Base-by-base conservation (phyloP, 2,888 invertebrate genomes). In the Cerastis rubricosa region DNA sequence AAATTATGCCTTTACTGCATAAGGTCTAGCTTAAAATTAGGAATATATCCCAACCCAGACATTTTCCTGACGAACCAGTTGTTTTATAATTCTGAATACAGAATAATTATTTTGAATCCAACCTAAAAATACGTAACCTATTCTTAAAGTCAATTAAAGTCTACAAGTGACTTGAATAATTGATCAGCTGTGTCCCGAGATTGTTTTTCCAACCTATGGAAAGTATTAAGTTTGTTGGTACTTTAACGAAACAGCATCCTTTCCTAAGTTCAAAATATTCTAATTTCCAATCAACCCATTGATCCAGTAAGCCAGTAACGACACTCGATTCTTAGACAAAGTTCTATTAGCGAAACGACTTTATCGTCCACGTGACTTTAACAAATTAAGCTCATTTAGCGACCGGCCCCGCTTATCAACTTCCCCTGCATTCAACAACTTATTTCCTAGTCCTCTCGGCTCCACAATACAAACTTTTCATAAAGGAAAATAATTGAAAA, bases 351-450 rank as follows among this genome's bases (percentile, higher is more conserved):
- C 89, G 87, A 80, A 81, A 87, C 86, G 88, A 90, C 89, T 90
- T 89, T 89, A 90, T 92, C 90, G 91, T 89, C 90, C 65, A 71
- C 90, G 93, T 92, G 94, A 94, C 94, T 94, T 92, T 93, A 90
- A 92, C 93, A 94, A 95, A 95, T 95, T 93, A 94, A 94, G 93
- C 94, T 94, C 94, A 94, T 95, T 95, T 93, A 88, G 86, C 78
- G 88, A 85, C 83, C 86, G 84, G 80, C 67, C 74, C 61, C 82
- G 80, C 86, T 83, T 86, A 89, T 89, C 88, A 86, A 88, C 85
- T 81, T 81, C 81, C 89, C 85, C 85, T 87, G 90, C 90, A 90
- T 90, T 90, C 91, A 86, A 85, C 85, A 86, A 88, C 85, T 85
- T 88, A 88, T 87, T 90, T 89, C 85, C 85, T 88, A 80, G 78